phyloP scores from a whole-genome alignment of 2,888 invertebrate genomes.

The Erynnis tages region DNA sequence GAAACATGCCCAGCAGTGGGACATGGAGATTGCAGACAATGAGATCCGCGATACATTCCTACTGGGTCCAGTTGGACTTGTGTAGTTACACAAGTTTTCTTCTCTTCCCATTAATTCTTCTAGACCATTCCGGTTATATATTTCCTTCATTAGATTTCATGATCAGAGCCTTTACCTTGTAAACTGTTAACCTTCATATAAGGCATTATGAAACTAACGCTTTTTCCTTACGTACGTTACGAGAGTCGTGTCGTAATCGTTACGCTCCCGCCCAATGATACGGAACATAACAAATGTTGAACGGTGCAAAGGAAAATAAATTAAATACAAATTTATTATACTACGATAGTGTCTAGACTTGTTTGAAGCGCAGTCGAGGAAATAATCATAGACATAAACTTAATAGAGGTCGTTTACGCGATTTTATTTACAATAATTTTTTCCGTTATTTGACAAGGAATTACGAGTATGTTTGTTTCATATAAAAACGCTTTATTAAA shows the following conservation, averaged over 20 bases:
- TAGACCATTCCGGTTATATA: background rate
- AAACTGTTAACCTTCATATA: conserved; percentile 40
- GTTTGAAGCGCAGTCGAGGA: conserved; percentile 30
- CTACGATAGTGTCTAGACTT: conserved; percentile 29
- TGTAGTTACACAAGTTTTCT: no score
- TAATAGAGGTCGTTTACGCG: conserved; percentile 35
- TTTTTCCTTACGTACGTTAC: conserved; percentile 66
- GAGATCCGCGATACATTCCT: no score
- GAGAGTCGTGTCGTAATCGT: conserved; percentile 36
- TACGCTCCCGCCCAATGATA: conserved; percentile 31
- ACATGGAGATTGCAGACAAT: no score
- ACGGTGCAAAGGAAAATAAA: conserved; percentile 5
- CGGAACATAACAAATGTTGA: conserved; percentile 18
- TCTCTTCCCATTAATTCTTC: no score
- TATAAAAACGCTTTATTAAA: conserved; percentile 4
- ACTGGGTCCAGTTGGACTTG: no score
- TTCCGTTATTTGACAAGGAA: conserved; percentile 12
- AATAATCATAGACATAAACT: conserved; percentile 35
- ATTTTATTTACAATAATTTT: conserved; percentile 19
- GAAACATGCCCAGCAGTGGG: no score
- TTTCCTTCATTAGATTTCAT: conserved; percentile 7
- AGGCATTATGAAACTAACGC: conserved; percentile 50
- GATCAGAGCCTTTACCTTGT: conserved; percentile 46
- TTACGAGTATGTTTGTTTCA: conserved; percentile 14
- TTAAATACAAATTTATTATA: conserved; percentile 10